Conservation (phyloP, 2,113 vertebrate species). For the Oriolus oriolus region DNA sequence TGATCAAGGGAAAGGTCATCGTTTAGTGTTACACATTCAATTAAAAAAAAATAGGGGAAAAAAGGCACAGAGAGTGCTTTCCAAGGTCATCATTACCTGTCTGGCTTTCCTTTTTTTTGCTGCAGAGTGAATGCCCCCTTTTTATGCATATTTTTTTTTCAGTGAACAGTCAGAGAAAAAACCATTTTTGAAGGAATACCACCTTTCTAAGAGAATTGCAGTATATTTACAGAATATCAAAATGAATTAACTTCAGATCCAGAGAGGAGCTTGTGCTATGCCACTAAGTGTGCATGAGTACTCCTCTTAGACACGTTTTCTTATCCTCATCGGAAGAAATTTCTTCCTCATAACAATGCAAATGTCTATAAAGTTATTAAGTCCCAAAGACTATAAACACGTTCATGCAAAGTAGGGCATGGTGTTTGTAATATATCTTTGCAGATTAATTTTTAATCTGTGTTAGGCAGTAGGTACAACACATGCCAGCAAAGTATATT, state of each 20-base stretch:
- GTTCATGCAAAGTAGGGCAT: neutral
- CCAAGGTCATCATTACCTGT: neutral
- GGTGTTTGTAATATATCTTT: neutral
- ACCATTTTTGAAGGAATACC: neutral
- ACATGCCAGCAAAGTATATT: neutral
- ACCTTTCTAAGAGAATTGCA: neutral
- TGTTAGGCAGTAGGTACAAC: neutral
- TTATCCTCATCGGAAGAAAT: neutral
- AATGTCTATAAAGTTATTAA: neutral
- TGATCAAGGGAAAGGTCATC: neutral
- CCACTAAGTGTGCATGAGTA: fast-evolving
- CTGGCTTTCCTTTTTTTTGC: neutral
- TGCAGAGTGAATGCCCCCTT: neutral
- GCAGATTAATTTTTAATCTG: neutral
- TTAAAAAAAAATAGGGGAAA: neutral
- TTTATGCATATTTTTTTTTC: neutral
- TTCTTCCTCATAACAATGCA: neutral
- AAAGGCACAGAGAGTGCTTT: neutral
- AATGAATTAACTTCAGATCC: neutral
- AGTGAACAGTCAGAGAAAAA: neutral
- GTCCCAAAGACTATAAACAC: neutral
- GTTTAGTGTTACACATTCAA: neutral
- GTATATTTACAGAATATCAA: neutral
- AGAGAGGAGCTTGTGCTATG: neutral
- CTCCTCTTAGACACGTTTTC: neutral